Conservation (phyloP, 2,113 vertebrate species). For the Erpornis zantholeuca region DNA sequence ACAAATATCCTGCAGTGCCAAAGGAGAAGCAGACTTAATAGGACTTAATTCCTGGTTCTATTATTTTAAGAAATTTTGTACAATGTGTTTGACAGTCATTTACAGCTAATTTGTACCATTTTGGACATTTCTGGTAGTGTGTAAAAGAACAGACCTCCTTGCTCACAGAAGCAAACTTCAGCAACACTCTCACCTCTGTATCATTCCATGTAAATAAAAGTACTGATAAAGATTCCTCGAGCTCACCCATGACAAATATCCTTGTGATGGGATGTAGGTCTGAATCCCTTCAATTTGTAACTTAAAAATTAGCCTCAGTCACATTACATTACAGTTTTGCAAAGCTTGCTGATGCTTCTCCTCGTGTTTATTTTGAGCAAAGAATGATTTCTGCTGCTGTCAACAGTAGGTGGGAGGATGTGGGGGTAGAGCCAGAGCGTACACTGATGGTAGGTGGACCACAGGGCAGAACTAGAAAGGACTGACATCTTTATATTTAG, state of each 20-base stretch:
- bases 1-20: not conserved
- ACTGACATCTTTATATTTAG: slow-evolving; percentile 44
- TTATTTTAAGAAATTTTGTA: not conserved
- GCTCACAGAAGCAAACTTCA: not conserved
- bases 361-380: not conserved
- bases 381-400: slow-evolving; percentile 32
- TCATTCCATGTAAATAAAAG: not conserved
- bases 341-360: not conserved
- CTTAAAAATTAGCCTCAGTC: not conserved
- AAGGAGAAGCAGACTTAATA: not conserved
- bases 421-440: not conserved
- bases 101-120: not conserved
- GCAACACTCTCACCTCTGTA: not conserved
- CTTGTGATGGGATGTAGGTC: not conserved
- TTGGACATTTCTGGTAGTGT: not conserved
- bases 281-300: not conserved
- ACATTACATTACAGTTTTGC: not conserved
- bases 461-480: not conserved
- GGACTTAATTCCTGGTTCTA: not conserved
- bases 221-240: not conserved
- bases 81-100: not conserved
- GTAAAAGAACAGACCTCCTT: not conserved
- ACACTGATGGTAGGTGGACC: not conserved
- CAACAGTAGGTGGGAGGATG: slow-evolving; percentile 27
- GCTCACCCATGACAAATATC: not conserved